Conservation (phyloP, 2,888 invertebrate genomes). For the Blera fallax region DNA sequence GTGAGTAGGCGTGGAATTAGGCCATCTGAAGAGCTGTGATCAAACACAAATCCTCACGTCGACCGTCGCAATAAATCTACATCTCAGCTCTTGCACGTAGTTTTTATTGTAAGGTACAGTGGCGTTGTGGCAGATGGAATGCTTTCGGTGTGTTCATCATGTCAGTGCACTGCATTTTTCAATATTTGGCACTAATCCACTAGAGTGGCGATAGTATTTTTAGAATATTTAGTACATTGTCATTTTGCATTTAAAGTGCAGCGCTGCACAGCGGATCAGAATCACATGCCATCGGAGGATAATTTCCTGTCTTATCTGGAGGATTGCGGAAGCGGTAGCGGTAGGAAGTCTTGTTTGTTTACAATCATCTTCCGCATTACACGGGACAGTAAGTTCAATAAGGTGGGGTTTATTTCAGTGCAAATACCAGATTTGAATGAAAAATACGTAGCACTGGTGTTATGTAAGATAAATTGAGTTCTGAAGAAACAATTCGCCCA, state of each 20-base stretch:
- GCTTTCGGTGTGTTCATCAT: conserved; percentile 43
- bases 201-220: conserved; percentile 50
- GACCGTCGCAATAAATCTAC: conserved; percentile 51
- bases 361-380: conserved; percentile 56
- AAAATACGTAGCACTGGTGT: background rate
- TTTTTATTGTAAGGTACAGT: background rate
- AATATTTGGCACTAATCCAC: conserved; percentile 59
- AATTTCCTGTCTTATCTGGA: conserved; percentile 45
- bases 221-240: conserved; percentile 60
- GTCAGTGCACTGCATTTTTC: conserved; percentile 50
- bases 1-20: conserved; percentile 59
- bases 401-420: conserved; percentile 8
- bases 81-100: background rate
- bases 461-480: background rate
- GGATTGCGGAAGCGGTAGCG: conserved; percentile 8
- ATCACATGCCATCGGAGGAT: background rate
- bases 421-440: conserved; percentile 3
- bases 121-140: conserved; percentile 52
- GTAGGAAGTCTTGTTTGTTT: conserved; percentile 26
- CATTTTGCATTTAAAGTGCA: conserved; percentile 48
- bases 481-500: background rate
- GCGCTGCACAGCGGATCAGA: conserved; percentile 6
- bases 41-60: conserved; percentile 18
- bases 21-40: conserved; percentile 43
- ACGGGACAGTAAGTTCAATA: conserved; percentile 6